Evolutionary conservation across 2,113 vertebrate species (phyloP).

Genomic region (Cranoglanis bouderius): DNA sequence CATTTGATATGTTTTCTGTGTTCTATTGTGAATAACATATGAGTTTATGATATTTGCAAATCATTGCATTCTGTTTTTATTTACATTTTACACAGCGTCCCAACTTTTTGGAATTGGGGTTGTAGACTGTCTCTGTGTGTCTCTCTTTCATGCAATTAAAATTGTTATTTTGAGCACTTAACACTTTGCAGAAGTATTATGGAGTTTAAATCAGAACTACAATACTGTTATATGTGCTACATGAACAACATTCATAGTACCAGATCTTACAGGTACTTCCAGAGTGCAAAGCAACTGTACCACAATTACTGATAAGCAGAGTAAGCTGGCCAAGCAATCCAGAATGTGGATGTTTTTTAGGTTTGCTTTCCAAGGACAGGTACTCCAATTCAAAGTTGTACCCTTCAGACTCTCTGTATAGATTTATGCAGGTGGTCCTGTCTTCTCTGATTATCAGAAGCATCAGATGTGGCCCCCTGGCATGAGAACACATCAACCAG

Average conservation of each 20-base stretch:
- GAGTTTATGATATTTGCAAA: too few species aligned
- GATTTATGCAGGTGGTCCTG: not conserved
- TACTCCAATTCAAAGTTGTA: not conserved
- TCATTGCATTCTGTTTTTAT: too few species aligned
- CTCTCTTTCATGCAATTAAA: not conserved
- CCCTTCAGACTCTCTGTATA: not conserved
- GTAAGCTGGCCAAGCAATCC: not conserved
- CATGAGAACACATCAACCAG: not conserved
- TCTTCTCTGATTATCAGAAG: not conserved
- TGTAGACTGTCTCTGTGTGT: not conserved
- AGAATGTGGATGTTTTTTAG: not conserved
- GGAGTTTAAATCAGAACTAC: not conserved
- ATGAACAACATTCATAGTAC: not conserved
- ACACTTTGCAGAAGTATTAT: not conserved
- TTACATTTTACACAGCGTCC: too few species aligned
- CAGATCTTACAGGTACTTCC: not conserved
- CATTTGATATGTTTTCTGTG: too few species aligned
- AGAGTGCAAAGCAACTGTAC: not conserved
- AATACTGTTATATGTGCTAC: not conserved
- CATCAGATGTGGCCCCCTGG: not conserved
- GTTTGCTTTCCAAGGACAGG: not conserved
- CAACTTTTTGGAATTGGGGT: too few species aligned
- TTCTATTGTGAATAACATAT: too few species aligned
- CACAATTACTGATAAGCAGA: not conserved
- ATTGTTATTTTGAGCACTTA: not conserved